Conservation (phyloP, 2,797 vertebrate genomes). For the Limosa lapponica region DNA sequence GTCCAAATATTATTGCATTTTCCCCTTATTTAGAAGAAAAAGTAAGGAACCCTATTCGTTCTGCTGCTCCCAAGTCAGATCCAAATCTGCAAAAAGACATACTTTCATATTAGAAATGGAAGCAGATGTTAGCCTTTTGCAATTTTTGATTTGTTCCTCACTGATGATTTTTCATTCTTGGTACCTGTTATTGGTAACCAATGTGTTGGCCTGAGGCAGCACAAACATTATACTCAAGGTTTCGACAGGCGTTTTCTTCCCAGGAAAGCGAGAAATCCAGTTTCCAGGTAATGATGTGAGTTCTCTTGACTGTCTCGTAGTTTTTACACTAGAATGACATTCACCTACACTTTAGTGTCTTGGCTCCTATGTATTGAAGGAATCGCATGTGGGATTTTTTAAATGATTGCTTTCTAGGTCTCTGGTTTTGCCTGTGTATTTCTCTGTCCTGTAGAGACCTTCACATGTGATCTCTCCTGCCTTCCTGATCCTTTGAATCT, state of each 20-base stretch:
- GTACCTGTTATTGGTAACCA: background rate
- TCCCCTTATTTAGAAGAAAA: background rate
- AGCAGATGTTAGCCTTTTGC: background rate
- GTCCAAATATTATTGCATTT: background rate
- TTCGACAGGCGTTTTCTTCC: background rate
- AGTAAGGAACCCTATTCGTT: background rate
- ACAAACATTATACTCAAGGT: background rate
- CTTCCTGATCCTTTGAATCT: background rate
- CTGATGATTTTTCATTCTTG: background rate
- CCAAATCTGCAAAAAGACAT: background rate
- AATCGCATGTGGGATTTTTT: background rate
- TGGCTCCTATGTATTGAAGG: background rate
- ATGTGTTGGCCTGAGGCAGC: background rate
- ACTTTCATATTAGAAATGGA: background rate
- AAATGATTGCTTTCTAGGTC: background rate
- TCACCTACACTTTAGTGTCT: background rate
- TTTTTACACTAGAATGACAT: background rate
- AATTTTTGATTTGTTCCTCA: background rate
- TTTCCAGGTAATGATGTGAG: background rate
- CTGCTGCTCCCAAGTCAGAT: background rate
- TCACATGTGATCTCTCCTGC: accelerated
- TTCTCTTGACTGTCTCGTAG: background rate
- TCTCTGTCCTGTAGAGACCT: background rate
- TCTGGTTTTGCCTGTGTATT: background rate
- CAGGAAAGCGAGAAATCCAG: background rate